Percentiles rank a stretch among this genome's conserved stretches.
Conservation (phyloP, 2,113 vertebrate genomes). For the Egretta garzetta region DNA sequence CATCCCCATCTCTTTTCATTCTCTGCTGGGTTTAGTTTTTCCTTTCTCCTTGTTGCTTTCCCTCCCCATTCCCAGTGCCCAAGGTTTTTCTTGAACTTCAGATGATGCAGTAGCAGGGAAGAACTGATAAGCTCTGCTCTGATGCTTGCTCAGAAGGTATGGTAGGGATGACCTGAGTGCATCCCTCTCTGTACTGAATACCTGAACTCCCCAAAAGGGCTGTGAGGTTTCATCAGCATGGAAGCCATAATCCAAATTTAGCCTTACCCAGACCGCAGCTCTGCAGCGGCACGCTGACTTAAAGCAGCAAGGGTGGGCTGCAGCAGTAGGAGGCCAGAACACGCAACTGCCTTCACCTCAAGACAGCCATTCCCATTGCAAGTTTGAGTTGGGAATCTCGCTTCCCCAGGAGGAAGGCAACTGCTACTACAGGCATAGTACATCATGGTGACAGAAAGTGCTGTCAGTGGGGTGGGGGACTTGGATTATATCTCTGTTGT, state of each 20-base stretch:
- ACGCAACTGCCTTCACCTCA: background rate
- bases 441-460: background rate
- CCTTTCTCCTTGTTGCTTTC: background rate
- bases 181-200: background rate
- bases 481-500: background rate
- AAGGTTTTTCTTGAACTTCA: background rate
- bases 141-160: background rate
- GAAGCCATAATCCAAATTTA: background rate
- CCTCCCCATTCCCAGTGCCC: background rate
- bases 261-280: background rate
- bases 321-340: background rate
- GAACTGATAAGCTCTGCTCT: background rate
- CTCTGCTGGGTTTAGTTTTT: background rate
- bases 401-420: background rate
- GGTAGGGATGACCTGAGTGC: background rate
- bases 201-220: background rate
- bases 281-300: background rate
- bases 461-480: background rate
- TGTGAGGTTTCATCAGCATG: background rate
- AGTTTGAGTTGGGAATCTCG: background rate
- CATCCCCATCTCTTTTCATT: background rate
- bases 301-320: background rate
- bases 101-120: background rate
- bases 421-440: accelerated
- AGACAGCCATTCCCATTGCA: background rate